phyloP scores from a whole-genome alignment of 2,797 vertebrate species.

The Steatocranus sp. region DNA sequence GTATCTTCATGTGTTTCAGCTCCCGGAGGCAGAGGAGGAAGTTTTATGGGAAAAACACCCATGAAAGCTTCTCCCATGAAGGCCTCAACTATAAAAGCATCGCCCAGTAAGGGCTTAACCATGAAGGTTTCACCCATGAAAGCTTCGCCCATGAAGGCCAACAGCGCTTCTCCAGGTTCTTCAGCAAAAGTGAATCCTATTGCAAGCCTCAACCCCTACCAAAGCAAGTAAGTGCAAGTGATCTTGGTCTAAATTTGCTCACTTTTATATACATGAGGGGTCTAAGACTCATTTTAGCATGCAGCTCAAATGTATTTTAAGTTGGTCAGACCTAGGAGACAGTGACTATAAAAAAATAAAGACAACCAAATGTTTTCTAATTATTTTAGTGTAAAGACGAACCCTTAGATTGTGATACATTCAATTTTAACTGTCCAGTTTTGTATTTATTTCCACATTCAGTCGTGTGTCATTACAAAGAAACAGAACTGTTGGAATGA shows the following conservation, averaged over 20 bases:
- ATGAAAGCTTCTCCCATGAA: conserved; percentile 27
- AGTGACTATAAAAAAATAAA: neutral
- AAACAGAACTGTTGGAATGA: neutral
- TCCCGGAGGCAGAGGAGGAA: conserved; percentile 59
- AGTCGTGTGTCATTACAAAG: neutral
- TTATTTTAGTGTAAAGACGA: neutral
- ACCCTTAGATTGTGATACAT: neutral
- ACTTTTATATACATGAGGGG: neutral
- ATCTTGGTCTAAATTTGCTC: neutral
- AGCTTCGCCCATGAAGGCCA: conserved; percentile 25
- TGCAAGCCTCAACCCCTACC: conserved; percentile 87
- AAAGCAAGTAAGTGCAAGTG: conserved; percentile 84
- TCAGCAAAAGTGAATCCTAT: conserved; percentile 84
- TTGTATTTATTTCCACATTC: neutral
- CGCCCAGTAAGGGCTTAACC: neutral
- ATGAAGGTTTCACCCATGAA: neutral
- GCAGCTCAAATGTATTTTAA: neutral
- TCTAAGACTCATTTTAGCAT: neutral
- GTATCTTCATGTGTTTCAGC: conserved; percentile 2
- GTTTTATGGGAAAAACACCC: conserved; percentile 44
- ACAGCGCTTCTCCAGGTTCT: conserved; percentile 72
- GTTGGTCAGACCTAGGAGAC: neutral
- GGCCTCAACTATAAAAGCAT: neutral
- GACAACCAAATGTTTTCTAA: neutral
- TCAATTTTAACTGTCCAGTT: neutral